Percentiles rank a stretch among this genome's conserved stretches.
Evolutionary conservation across 2,113 vertebrate genomes (phyloP).

Genomic region (Calidris pygmaea): DNA sequence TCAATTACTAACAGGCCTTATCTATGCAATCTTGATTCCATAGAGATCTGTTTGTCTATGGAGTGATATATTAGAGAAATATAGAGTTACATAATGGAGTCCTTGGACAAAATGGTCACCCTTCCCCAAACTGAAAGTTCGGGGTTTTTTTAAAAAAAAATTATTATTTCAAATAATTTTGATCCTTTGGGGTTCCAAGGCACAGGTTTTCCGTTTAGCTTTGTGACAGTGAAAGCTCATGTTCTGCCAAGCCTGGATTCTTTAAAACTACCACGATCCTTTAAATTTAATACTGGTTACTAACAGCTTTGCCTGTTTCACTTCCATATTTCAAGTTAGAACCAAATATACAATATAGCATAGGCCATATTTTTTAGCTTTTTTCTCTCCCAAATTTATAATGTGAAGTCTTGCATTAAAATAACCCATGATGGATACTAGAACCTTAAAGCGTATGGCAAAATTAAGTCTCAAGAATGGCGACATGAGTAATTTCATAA

Average conservation of each 20-base stretch:
- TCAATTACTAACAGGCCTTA: background rate
- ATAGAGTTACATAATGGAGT: background rate
- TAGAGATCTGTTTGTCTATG: background rate
- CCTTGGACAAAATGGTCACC: background rate
- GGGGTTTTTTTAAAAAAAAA: background rate
- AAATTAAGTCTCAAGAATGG: slow-evolving; percentile 39
- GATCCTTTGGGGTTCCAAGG: background rate
- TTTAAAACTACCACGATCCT: background rate
- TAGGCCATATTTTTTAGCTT: background rate
- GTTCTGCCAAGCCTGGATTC: background rate
- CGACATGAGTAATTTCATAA: slow-evolving; percentile 15
- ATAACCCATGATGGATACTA: slow-evolving; percentile 19
- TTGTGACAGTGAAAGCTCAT: background rate
- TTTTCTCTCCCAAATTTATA: slow-evolving; percentile 10
- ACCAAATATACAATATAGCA: background rate
- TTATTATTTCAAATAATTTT: background rate
- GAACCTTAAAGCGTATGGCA: background rate
- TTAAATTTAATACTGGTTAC: slow-evolving; percentile 3
- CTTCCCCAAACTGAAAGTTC: background rate
- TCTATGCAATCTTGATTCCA: background rate
- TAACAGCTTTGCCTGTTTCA: background rate
- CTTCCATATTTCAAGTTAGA: background rate
- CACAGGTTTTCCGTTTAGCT: background rate
- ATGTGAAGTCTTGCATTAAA: background rate
- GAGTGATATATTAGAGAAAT: background rate